Evolutionary conservation across 2,113 vertebrate species (phyloP).

Genomic region (Melospiza georgiana): DNA sequence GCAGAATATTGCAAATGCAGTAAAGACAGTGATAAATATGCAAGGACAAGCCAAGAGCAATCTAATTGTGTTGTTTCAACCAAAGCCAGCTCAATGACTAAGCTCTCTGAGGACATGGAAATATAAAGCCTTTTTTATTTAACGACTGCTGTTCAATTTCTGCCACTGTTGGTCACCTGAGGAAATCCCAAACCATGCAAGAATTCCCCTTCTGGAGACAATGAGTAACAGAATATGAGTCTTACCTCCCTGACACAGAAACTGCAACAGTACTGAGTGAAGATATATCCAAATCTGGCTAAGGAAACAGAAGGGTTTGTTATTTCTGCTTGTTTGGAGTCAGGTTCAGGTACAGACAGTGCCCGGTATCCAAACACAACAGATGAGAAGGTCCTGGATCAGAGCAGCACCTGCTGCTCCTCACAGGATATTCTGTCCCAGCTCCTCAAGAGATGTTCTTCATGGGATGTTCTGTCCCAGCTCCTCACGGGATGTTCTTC

Average conservation of each 20-base stretch:
- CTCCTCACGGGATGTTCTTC: too few relatives aligned
- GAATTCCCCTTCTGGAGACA: not conserved
- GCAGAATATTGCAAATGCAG: not conserved
- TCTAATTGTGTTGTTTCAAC: not conserved
- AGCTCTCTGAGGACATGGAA: not conserved
- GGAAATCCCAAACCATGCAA: not conserved
- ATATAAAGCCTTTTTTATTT: not conserved
- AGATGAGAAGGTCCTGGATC: too few relatives aligned
- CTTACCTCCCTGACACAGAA: not conserved
- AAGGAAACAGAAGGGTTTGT: not conserved
- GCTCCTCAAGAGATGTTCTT: too few relatives aligned
- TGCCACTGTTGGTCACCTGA: not conserved
- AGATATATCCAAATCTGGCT: not conserved
- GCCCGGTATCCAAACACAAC: not conserved
- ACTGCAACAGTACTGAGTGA: not conserved
- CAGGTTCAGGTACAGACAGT: not conserved
- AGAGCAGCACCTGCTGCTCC: not conserved
- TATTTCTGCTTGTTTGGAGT: not conserved
- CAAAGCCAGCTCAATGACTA: not conserved
- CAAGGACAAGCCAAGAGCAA: constrained; percentile 29
- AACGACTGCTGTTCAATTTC: not conserved
- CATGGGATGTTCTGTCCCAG: too few relatives aligned
- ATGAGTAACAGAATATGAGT: not conserved
- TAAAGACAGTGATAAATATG: not conserved
- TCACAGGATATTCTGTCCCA: not conserved